These are phyloP conservation scores for Intellagama lesueurii DNA, from an alignment of 2,797 vertebrate species.

Conservation along the genomic window DNA sequence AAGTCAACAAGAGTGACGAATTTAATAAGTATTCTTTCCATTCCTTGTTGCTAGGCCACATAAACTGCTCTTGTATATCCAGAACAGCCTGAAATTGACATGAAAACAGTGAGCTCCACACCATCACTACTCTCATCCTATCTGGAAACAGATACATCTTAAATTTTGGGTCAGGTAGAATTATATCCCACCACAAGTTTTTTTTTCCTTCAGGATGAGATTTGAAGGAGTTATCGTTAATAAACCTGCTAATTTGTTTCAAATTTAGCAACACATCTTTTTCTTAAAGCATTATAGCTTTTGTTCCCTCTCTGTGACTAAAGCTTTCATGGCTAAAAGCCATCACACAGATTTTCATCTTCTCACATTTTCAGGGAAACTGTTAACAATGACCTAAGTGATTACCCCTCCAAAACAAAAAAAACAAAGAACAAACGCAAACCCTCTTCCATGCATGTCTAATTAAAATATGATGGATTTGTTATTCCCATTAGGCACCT, in stretches of 20 bases:
- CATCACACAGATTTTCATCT: not conserved
- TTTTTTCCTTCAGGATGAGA: not conserved
- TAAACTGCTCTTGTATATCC: too few species aligned
- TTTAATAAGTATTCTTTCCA: too few species aligned
- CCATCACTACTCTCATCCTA: too few species aligned
- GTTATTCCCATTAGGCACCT: not conserved
- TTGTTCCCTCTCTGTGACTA: constrained; percentile 30
- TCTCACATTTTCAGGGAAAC: constrained; percentile 9
- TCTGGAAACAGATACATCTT: too few species aligned
- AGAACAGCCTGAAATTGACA: too few species aligned
- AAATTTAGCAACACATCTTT: not conserved
- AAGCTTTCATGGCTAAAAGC: not conserved
- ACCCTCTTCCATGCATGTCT: constrained; percentile 14
- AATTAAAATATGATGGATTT: constrained; percentile 6
- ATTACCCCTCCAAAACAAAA: not conserved
- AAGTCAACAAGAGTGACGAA: too few species aligned
- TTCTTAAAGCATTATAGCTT: not conserved
- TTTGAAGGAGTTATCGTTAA: not conserved
- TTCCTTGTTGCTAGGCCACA: too few species aligned
- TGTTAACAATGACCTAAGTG: not conserved
- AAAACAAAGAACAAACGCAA: not conserved
- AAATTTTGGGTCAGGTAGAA: too few species aligned
- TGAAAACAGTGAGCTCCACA: too few species aligned
- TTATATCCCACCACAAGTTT: not conserved
- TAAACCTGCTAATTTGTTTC: not conserved